A percentile compares a stretch with the other conserved stretches of the same genome.
phyloP scores from a whole-genome alignment of 1,140 invertebrate species.

The Lucilia cuprina region DNA sequence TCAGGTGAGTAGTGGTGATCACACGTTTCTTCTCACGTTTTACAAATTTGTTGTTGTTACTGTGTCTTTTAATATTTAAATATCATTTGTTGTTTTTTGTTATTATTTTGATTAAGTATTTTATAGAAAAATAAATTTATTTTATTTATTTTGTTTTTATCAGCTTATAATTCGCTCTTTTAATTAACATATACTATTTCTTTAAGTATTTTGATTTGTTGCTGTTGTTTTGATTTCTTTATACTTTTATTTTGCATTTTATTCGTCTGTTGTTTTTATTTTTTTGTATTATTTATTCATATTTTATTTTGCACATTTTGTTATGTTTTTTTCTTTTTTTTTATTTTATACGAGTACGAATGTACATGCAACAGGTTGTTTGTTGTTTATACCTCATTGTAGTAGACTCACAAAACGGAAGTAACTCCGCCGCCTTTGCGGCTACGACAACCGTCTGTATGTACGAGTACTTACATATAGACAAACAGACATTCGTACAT shows the following conservation, averaged over 20 bases:
- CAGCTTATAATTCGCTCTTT: neutral
- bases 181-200: neutral
- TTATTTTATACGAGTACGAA: neutral
- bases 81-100: neutral
- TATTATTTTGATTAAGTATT: neutral
- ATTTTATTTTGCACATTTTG: neutral
- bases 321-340: neutral
- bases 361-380: constrained; percentile 22
- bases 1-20: neutral
- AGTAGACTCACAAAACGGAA: constrained; percentile 38
- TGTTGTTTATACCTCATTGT: neutral
- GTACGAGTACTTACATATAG: neutral
- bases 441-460: constrained; percentile 35
- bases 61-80: neutral
- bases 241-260: neutral
- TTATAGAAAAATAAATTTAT: neutral
- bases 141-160: neutral
- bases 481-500: neutral
- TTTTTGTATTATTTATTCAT: neutral
- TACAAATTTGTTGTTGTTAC: constrained; percentile 24
- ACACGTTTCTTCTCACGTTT: constrained; percentile 34
- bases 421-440: constrained; percentile 42
- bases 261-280: neutral
- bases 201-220: constrained; percentile 6
- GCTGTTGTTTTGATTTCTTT: neutral